Evolutionary conservation across 2,797 vertebrate species (phyloP).

Genomic region (Muscicapa striata): DNA sequence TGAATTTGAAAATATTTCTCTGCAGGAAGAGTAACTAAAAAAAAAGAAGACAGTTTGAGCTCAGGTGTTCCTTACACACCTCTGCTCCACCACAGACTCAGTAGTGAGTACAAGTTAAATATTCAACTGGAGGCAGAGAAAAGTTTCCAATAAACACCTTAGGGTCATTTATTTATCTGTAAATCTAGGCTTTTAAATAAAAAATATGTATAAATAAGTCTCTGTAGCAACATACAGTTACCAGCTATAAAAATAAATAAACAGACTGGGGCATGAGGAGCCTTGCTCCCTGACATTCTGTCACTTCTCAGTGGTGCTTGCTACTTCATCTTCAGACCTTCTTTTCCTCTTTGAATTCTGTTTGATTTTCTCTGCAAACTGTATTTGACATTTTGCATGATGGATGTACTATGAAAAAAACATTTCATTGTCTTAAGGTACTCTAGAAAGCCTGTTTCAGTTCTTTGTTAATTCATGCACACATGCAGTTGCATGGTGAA

Average conservation of each 20-base stretch:
- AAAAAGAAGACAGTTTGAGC: not conserved
- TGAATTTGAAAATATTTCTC: not conserved
- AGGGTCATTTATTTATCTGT: not conserved
- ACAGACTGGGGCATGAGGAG: not conserved
- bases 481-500: not conserved
- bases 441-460: not conserved
- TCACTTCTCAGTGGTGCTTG: slow-evolving; percentile 14
- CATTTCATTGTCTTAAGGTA: slow-evolving; percentile 4
- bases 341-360: slow-evolving; percentile 23
- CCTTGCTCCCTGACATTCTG: slow-evolving; percentile 18
- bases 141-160: not conserved
- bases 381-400: slow-evolving; percentile 14
- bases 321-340: slow-evolving; percentile 33
- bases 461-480: not conserved
- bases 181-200: not conserved
- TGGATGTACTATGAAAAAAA: slow-evolving; percentile 3
- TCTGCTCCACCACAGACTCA: not conserved
- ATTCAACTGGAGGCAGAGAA: not conserved
- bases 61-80: not conserved
- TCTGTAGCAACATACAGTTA: not conserved
- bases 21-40: not conserved
- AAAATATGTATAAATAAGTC: not conserved
- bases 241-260: slow-evolving; percentile 38
- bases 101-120: not conserved
- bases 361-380: slow-evolving; percentile 31